Evolutionary conservation across 2,113 vertebrate species (phyloP).

Genomic region (Onychostruthus taczanowskii): DNA sequence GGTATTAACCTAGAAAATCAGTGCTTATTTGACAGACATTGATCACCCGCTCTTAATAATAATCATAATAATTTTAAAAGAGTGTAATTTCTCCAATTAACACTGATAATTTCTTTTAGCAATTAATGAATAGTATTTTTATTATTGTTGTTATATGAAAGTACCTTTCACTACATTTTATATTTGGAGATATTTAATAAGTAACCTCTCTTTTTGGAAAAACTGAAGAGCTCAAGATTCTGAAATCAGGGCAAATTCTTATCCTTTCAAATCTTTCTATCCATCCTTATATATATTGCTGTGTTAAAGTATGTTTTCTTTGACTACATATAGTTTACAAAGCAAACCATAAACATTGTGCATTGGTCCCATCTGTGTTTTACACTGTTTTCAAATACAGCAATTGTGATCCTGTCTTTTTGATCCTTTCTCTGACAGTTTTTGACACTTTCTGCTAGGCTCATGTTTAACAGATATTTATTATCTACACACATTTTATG

Average conservation of each 20-base stretch:
- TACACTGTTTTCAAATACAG: neutral
- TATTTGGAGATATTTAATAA: neutral
- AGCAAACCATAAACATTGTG: neutral
- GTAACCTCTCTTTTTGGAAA: neutral
- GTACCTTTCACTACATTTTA: neutral
- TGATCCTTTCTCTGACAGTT: neutral
- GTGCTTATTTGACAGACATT: neutral
- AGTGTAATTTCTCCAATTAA: neutral
- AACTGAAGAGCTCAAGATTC: neutral
- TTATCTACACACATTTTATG: neutral
- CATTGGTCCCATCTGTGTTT: neutral
- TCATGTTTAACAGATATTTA: neutral
- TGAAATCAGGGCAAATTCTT: neutral
- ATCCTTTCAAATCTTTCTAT: neutral
- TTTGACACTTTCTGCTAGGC: neutral
- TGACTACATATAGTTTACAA: neutral
- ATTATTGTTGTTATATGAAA: neutral
- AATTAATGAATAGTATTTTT: neutral
- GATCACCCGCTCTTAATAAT: neutral
- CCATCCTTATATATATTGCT: neutral
- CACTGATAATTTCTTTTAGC: neutral
- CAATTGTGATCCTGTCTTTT: neutral
- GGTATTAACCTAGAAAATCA: neutral
- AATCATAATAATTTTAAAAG: neutral
- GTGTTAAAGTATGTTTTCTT: neutral